Evolutionary conservation across 1,140 invertebrate species (phyloP).

Genomic region (Polyergus mexicanus): DNA sequence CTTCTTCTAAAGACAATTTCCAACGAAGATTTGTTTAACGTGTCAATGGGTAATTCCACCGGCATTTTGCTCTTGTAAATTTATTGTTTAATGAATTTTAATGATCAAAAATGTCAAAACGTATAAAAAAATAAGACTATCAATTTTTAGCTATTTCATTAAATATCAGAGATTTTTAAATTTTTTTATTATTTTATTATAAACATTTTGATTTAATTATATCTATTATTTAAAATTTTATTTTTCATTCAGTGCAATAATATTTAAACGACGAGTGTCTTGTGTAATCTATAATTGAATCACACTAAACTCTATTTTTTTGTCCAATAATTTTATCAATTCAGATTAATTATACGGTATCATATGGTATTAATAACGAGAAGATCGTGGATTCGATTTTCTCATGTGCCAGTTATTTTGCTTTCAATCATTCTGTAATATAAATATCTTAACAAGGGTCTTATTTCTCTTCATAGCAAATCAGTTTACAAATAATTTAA

Average conservation of each 20-base stretch:
- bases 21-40: constrained; percentile 71
- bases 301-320: not conserved
- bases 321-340: constrained; percentile 61
- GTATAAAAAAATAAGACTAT: constrained; percentile 10
- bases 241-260: not conserved
- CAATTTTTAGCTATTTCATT: not conserved
- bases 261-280: not conserved
- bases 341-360: constrained; percentile 85
- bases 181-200: not conserved
- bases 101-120: not conserved
- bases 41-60: constrained; percentile 71
- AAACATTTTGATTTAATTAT: not conserved
- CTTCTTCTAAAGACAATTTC: constrained; percentile 82
- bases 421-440: not conserved
- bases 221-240: constrained; percentile 10
- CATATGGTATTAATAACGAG: constrained; percentile 86
- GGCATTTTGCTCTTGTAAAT: constrained; percentile 76
- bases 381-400: constrained; percentile 87
- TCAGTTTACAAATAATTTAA: not conserved
- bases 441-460: not conserved
- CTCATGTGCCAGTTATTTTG: constrained; percentile 76
- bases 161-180: not conserved
- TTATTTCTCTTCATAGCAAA: not conserved
- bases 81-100: constrained; percentile 42
- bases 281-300: not conserved